Conservation (phyloP, 2,888 invertebrate genomes). For the Aricia artaxerxes region DNA sequence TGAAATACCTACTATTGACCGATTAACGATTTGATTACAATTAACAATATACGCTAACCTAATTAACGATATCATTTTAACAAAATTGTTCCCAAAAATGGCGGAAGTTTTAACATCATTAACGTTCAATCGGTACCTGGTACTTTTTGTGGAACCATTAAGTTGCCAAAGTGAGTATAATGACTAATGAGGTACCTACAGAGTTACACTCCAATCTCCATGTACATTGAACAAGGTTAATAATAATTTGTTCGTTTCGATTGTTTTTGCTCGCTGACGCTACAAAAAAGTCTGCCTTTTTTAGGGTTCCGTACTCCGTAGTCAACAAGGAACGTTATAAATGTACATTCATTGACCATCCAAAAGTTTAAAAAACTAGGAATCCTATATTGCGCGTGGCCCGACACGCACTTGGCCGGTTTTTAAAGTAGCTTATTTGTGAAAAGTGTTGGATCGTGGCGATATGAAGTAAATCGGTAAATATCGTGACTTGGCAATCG, state of each 20-base stretch:
- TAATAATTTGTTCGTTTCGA: background rate
- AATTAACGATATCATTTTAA: background rate
- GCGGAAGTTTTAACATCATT: slow-evolving; percentile 2
- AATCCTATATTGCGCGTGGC: too few relatives aligned
- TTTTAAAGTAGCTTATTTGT: background rate
- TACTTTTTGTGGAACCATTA: slow-evolving; percentile 21
- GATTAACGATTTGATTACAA: too few relatives aligned
- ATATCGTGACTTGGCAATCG: slow-evolving; percentile 18
- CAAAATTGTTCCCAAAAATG: background rate
- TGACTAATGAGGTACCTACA: background rate
- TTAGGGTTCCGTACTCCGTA: too few relatives aligned
- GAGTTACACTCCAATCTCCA: background rate
- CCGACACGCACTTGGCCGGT: background rate
- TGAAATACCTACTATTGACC: too few relatives aligned
- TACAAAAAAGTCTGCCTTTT: background rate
- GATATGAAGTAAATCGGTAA: background rate
- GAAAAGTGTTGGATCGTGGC: background rate
- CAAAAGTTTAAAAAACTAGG: too few relatives aligned
- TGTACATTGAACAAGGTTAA: background rate
- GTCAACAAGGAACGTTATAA: too few relatives aligned
- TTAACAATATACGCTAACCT: too few relatives aligned
- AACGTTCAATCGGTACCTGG: slow-evolving; percentile 2
- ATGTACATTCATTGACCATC: too few relatives aligned
- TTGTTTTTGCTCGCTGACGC: background rate
- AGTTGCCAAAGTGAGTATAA: slow-evolving; percentile 13